Evolutionary conservation across 1,140 invertebrate species (phyloP), one percentile per base, ranked within the genome.

Genomic region (Trachymyrmex cornetzi): DNA sequence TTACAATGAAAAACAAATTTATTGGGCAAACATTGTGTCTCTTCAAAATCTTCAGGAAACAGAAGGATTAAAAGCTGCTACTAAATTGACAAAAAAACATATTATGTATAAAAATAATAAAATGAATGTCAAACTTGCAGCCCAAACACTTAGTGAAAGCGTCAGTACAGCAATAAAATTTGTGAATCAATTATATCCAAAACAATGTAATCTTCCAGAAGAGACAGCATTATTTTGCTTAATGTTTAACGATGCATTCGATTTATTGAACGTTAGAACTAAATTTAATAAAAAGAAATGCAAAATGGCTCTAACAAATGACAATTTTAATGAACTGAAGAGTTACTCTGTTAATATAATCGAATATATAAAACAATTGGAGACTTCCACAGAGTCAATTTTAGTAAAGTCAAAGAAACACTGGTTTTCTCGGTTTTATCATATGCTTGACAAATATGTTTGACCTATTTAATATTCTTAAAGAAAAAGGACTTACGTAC

Each of bases 91-190:
- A 5, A 55, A 74, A 12, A 53, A 30, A n/a, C 69, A 72, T 27
- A 14, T 44, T 24, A 14, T 66, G 1, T 48, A 14, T 48, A 14
- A 38, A n/a, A 38, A 48, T 24, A 48, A 69, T 16, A 69, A 69
- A 53, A 72, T 72, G 24, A 72, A 72, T 27, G 24, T 72, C 1
- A 72, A 53, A 9, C 12, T 72, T 9, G 69, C 69, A 3, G 69
- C 69, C 19, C 48, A 72, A 53, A 30, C 16, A 30, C 16, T 72
- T 19, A 71, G 44, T 12, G 48, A 53, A 27, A 72, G 69, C 4
- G 24, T 30, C 7, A 53, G 3, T 6, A 11, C 5, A 27, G 24
- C n/a, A n/a, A 7, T 72, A 27, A 3, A 19, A 30, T 55, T 72
- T 53, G 22, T 11, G 9, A 14, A 72, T 7, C 48, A 50, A 12